Conservation (phyloP, 35 echinoderm and acorn worm species). For the Ophioderma brevispina region DNA sequence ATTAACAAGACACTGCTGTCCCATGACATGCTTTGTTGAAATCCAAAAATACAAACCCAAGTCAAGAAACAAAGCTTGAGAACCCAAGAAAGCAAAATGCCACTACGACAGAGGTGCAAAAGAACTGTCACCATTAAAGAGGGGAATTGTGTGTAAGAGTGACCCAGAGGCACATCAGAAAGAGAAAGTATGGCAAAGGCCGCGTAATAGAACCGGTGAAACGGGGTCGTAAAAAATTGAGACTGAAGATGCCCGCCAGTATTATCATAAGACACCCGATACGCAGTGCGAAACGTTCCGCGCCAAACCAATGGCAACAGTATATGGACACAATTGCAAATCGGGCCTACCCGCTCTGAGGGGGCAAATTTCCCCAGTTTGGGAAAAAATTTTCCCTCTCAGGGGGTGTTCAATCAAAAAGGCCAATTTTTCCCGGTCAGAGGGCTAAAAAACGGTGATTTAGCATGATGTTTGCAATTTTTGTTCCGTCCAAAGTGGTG, state of each 20-base stretch:
- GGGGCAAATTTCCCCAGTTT: too few relatives aligned
- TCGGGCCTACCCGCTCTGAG: too few relatives aligned
- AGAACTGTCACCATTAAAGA: neutral
- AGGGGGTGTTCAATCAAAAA: too few relatives aligned
- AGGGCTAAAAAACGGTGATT: too few relatives aligned
- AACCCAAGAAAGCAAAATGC: neutral
- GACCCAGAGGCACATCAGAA: neutral
- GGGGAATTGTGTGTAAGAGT: neutral
- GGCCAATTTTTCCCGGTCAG: too few relatives aligned
- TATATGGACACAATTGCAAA: neutral
- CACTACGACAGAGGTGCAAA: constrained; percentile 39
- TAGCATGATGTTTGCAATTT: too few relatives aligned
- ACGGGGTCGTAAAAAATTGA: constrained; percentile 26
- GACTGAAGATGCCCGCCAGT: constrained; percentile 43
- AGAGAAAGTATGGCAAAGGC: constrained; percentile 26
- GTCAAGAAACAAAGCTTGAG: neutral
- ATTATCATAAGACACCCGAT: neutral
- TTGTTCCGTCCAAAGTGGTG: too few relatives aligned
- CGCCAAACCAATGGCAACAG: neutral
- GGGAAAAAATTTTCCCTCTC: too few relatives aligned
- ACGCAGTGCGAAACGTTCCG: neutral
- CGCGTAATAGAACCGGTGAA: neutral
- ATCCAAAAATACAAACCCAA: neutral
- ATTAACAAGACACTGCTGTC: neutral
- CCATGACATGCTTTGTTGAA: neutral